Base-by-base conservation (phyloP, 2,888 invertebrate genomes). In the Standfussiana lucernea region DNA sequence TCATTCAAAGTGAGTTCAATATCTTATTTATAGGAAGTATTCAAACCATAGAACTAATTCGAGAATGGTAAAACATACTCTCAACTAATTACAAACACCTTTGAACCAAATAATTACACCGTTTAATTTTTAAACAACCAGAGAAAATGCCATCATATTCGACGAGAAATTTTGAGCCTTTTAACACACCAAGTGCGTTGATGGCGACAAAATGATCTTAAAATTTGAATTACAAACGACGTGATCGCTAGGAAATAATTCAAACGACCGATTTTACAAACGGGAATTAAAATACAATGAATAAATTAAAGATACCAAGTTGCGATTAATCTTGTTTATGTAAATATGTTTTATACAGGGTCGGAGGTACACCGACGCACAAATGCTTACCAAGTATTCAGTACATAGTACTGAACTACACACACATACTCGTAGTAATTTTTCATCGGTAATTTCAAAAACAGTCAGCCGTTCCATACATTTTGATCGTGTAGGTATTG, bases 151-250 rank as follows among this genome's bases (percentile, higher is more conserved):
- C 47, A 53, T 69, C n/a, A 32, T 59, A 78, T 75, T 78, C 37
- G 37, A 82, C 18, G 32, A 79, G 72, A 61, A 56, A 83, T 79
- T 83, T 56, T 0, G 59, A 67, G 62, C 47, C 79, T 72, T 87
- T 87, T 87, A 81, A 82, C 76, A 77, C 65, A 69, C 66, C 50
- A 47, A 82, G 59, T 75, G 62, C 72, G 76, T 80, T 81, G 83
- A 88, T 82, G 67, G 62, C 42, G 79, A 80, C 77, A 83, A 83
- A 88, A 85, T 73, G 72, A 82, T 80, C 78, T 86, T 64, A 61
- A 82, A 86, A 88, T 88, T 88, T 88, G 85, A 88, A 88, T 88
- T 88, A 86, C 88, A 88, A 88, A 85, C 80, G 77, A 75, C 56
- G 64, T 56, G 85, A 83, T 88, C 83, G 73, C 81, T 73, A 61